These are phyloP conservation scores for Eurytoma adleriae DNA, from an alignment of 2,888 invertebrate genomes.

Conservation along the genomic window DNA sequence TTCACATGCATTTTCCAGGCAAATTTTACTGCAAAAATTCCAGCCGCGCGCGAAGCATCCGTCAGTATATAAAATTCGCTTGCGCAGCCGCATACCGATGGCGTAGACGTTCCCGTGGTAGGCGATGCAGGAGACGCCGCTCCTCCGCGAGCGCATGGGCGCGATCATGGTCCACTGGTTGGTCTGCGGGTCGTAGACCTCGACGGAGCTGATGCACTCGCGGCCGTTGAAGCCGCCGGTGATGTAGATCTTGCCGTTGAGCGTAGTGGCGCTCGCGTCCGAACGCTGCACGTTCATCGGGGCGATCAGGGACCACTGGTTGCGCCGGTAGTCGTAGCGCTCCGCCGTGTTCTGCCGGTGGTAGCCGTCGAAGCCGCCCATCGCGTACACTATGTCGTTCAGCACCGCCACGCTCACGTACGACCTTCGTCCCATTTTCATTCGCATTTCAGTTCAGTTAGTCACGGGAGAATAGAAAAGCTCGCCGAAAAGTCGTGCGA, in stretches of 20 bases:
- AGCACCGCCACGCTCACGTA: constrained; percentile 91
- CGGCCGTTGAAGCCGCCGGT: constrained; percentile 95
- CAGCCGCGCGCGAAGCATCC: neutral
- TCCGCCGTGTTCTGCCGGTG: constrained; percentile 92
- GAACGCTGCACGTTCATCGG: constrained; percentile 93
- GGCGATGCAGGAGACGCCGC: constrained; percentile 94
- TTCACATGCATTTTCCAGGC: too few species aligned
- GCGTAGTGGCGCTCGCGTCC: constrained; percentile 92
- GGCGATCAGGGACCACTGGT: constrained; percentile 92
- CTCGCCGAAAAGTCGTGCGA: too few species aligned
- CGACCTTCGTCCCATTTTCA: constrained; percentile 78
- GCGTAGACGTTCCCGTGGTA: constrained; percentile 87
- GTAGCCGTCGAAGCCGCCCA: constrained; percentile 93
- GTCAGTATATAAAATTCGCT: constrained; percentile 1
- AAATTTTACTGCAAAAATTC: neutral
- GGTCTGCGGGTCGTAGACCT: constrained; percentile 86
- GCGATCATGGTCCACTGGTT: constrained; percentile 91
- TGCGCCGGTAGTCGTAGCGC: constrained; percentile 87
- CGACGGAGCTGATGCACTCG: constrained; percentile 90
- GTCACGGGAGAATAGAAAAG: too few species aligned
- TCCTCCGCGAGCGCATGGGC: constrained; percentile 89
- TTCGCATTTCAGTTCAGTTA: too few species aligned
- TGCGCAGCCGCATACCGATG: constrained; percentile 71
- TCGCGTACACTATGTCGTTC: constrained; percentile 88
- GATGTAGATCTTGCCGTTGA: constrained; percentile 89